These are phyloP conservation scores for Rosalia funebris DNA, from an alignment of 2,888 invertebrate genomes.

Conservation along the genomic window DNA sequence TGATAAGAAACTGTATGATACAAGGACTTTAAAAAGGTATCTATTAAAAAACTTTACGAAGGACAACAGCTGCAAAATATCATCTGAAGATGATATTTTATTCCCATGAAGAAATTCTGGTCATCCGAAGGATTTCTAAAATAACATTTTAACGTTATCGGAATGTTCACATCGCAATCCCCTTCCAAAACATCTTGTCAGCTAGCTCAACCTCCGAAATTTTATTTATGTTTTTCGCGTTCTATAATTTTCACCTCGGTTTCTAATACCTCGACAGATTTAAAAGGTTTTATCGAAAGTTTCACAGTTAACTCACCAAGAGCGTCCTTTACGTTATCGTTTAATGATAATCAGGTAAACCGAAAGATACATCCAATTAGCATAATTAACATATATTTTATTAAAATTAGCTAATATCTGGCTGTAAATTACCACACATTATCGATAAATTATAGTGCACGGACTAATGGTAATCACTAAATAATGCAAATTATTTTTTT, in stretches of 20 bases:
- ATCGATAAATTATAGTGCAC: conserved; percentile 16
- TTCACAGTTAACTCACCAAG: neutral
- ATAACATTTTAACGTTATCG: too few relatives aligned
- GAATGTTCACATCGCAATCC: too few relatives aligned
- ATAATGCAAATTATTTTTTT: conserved; percentile 23
- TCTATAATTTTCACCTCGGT: conserved; percentile 10
- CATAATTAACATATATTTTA: conserved; percentile 25
- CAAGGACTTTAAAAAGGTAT: too few relatives aligned
- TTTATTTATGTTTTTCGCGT: neutral
- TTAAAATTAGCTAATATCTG: conserved; percentile 23
- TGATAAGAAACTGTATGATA: too few relatives aligned
- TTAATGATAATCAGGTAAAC: conserved; percentile 14
- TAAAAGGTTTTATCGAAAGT: conserved; percentile 17
- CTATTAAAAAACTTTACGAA: too few relatives aligned
- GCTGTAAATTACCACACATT: conserved; percentile 18
- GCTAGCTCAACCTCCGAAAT: neutral
- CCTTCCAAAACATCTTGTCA: too few relatives aligned
- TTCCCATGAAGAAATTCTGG: too few relatives aligned
- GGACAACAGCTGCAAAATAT: too few relatives aligned
- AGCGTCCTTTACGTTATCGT: conserved; percentile 13
- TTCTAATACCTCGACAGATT: conserved; percentile 24
- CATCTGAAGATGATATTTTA: too few relatives aligned
- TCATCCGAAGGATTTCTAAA: too few relatives aligned
- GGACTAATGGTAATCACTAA: conserved; percentile 19
- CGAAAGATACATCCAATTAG: conserved; percentile 15